Base-by-base conservation (phyloP, 2,797 vertebrate genomes). In the Gymnodraco acuticeps region DNA sequence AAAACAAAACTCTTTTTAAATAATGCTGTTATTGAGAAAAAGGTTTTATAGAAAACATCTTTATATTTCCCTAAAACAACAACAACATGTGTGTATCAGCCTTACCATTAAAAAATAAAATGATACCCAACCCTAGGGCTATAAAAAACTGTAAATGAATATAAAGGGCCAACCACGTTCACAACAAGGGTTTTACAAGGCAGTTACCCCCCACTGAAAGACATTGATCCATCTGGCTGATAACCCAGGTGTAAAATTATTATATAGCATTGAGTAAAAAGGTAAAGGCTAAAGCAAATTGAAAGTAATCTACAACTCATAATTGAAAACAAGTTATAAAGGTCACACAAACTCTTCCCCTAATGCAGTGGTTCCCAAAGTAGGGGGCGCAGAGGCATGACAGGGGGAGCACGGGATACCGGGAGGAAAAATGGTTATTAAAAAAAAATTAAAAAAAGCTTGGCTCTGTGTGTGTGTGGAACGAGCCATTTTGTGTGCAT, bases 261-360 rank as follows among this genome's bases (percentile, higher is more conserved):
- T 23, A 53, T 61, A 67, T 1, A 7, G 15, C 10, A 53, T 5
- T 38, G 43, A 50, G 51, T 48, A 45, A 67, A 55, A 54, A 41
- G 1, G 4, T 15, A 41, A 69, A 60, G 20, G 8, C 11, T 56
- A 27, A 45, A 19, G 27, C 27, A 62, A 50, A 70, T 51, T 60
- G 16, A 59, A 46, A 74, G 16, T 64, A 46, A 52, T 45, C 50
- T n/a, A 5, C 17, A 15, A 43, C 46, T 38, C 4, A 9, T 62
- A 11, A 15, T 2, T 47, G 43, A 5, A 33, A 69, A 69, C 48
- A 47, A 38, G 33, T 45, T 42, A 14, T 11, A 66, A 70, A 76
- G 46, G 23, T 52, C 1, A 41, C 3, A 11, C 12, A 76, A 47
- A 51, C 19, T 54, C 64, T 4, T n/a, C 14, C 23, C 23, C 23